Percentiles rank a stretch among this genome's conserved stretches.
Evolutionary conservation across 2,113 vertebrate species (phyloP).

Genomic region (Romanogobio albipinnatus): DNA sequence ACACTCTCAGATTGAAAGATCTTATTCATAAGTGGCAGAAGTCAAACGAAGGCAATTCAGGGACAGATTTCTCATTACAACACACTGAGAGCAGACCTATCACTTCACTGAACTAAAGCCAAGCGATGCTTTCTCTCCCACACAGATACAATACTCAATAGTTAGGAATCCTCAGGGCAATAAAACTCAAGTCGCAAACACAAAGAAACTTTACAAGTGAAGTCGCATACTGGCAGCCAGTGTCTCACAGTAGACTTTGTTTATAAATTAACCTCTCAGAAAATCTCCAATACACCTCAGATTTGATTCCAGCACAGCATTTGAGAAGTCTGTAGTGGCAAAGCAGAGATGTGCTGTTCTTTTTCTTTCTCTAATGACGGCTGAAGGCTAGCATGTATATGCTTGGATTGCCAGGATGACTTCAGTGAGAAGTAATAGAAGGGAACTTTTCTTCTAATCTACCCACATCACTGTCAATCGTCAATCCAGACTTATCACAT

Average conservation of each 20-base stretch:
- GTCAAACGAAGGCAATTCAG: slow-evolving; percentile 8
- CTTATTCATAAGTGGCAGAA: slow-evolving; percentile 18
- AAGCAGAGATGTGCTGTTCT: neutral
- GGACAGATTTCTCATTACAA: slow-evolving; percentile 27
- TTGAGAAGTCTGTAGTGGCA: neutral
- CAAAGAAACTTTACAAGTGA: neutral
- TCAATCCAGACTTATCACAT: slow-evolving; percentile 4
- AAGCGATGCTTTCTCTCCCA: neutral
- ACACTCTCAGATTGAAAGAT: neutral
- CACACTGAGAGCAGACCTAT: neutral
- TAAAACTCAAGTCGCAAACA: neutral
- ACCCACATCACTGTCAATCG: slow-evolving; percentile 1
- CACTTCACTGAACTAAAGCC: slow-evolving; percentile 8
- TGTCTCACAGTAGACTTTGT: neutral
- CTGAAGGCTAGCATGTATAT: slow-evolving; percentile 21
- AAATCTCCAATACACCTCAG: neutral
- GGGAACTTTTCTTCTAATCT: slow-evolving; percentile 9
- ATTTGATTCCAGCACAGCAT: neutral
- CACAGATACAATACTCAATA: neutral
- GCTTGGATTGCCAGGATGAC: neutral
- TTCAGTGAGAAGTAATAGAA: neutral
- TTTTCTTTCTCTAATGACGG: slow-evolving; percentile 16
- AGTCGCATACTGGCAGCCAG: neutral
- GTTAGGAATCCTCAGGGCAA: neutral
- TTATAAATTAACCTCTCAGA: neutral